Evolutionary conservation across 1,140 invertebrate species (phyloP), one percentile per base, ranked within the genome.

Genomic region (Oryctes rhinoceros): DNA sequence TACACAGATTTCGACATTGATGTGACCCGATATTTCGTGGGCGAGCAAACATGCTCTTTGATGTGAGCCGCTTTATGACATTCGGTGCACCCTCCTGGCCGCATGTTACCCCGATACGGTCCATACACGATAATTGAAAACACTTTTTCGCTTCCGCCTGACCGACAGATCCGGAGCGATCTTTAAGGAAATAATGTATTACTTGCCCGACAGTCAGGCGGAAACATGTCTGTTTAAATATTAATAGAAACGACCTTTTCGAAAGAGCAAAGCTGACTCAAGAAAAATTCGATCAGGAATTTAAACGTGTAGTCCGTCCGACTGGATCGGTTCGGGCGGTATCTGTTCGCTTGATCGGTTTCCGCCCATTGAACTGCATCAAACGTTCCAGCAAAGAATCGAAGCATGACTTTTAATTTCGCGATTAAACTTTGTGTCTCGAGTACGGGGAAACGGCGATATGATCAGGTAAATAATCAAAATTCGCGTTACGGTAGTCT

Each of bases 201-300:
- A 62, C 53, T 62, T 62, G 5, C 53, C 20, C 53, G 53, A 62
- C 53, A 62, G 53, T 62, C 53, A 62, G 53, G 53, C 53, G 53
- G 53, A 62, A 62, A 15, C 53, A 62, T 62, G 7, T 62, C 53
- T 62, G 53, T 62, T 62, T 62, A 62, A 62, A 62, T 62, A 62
- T 62, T 62, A 62, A 62, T 62, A 62, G 53, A 62, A 62, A 62
- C 53, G 53, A 62, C 53, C 53, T 62, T 62, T 62, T 62, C 53
- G 53, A 62, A 62, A 62, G 53, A 7, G 53, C 53, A 62, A 62
- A 62, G 53, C 1, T 62, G 53, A 62, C 53, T 62, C 53, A 62
- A 62, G 53, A 62, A 62, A 62, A 62, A 62, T 62, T 62, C 53
- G 53, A 62, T 62, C 53, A 62, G 20, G 53, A 62, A 62, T 62